Evolutionary conservation across 2,113 vertebrate species (phyloP).

Genomic region (Parus major): DNA sequence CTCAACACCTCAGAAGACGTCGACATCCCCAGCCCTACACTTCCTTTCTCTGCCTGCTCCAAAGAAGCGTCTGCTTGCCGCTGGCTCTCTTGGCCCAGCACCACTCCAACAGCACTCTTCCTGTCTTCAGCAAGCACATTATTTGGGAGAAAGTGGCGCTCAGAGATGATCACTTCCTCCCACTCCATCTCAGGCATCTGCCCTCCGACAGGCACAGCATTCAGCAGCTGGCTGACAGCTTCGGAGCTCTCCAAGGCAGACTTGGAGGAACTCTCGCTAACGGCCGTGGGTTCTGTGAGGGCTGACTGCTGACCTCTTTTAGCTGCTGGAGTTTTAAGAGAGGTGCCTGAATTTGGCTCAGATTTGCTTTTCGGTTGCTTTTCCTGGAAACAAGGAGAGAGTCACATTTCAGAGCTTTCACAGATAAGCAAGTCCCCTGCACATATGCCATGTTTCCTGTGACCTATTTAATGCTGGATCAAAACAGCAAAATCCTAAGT

Average conservation of each 20-base stretch:
- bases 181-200: constrained; percentile 69
- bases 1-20: not conserved
- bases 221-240: constrained; percentile 79
- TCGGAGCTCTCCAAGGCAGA: constrained; percentile 69
- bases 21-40: constrained; percentile 16
- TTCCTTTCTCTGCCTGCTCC: constrained; percentile 60
- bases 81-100: constrained; percentile 18
- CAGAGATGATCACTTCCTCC: constrained; percentile 78
- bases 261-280: constrained; percentile 48
- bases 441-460: not conserved
- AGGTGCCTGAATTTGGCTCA: constrained; percentile 67
- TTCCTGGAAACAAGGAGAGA: constrained; percentile 67
- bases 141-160: constrained; percentile 66
- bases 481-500: not conserved
- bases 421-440: not conserved
- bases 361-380: constrained; percentile 76
- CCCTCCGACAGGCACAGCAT: constrained; percentile 50
- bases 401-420: not conserved
- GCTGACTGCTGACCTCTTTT: constrained; percentile 69
- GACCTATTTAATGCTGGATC: not conserved
- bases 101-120: not conserved
- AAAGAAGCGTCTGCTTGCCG: constrained; percentile 8
- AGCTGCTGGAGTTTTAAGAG: constrained; percentile 61
- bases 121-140: constrained; percentile 34
- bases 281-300: constrained; percentile 10